These are phyloP conservation scores for Andricus quercusramuli DNA, from an alignment of 2,888 invertebrate genomes.

Conservation along the genomic window DNA sequence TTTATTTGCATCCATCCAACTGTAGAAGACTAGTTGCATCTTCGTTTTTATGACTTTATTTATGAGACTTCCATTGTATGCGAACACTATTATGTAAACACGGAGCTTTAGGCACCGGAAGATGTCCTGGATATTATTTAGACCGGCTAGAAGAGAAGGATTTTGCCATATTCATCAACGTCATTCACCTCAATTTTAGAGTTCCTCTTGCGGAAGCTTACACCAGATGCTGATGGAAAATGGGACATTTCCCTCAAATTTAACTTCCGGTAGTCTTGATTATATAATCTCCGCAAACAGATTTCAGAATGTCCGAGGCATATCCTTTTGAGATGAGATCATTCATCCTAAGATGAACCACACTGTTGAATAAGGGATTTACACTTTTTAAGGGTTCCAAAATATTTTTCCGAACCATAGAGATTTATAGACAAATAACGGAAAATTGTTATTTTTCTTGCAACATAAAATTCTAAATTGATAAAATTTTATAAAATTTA, in stretches of 20 bases:
- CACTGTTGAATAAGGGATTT: neutral
- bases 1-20: no score
- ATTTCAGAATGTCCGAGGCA: slow-evolving; percentile 11
- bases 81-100: neutral
- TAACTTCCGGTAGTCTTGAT: slow-evolving; percentile 16
- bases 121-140: slow-evolving; percentile 9
- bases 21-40: no score
- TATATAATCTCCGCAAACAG: slow-evolving; percentile 37
- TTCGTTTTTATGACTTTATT: neutral
- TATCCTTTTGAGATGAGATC: neutral
- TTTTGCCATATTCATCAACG: slow-evolving; percentile 65
- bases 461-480: no score
- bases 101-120: neutral
- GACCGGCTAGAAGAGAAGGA: slow-evolving; percentile 61
- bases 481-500: no score
- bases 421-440: no score
- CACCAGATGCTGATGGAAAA: slow-evolving; percentile 17
- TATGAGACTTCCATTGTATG: neutral
- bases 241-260: slow-evolving; percentile 18
- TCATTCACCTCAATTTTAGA: slow-evolving; percentile 67
- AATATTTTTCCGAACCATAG: no score
- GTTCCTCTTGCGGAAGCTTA: slow-evolving; percentile 61
- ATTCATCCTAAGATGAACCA: neutral
- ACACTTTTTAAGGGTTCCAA: no score
- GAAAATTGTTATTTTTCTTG: no score